These are phyloP conservation scores for Otis tarda DNA, from an alignment of 2,113 vertebrate genomes.

Conservation along the genomic window DNA sequence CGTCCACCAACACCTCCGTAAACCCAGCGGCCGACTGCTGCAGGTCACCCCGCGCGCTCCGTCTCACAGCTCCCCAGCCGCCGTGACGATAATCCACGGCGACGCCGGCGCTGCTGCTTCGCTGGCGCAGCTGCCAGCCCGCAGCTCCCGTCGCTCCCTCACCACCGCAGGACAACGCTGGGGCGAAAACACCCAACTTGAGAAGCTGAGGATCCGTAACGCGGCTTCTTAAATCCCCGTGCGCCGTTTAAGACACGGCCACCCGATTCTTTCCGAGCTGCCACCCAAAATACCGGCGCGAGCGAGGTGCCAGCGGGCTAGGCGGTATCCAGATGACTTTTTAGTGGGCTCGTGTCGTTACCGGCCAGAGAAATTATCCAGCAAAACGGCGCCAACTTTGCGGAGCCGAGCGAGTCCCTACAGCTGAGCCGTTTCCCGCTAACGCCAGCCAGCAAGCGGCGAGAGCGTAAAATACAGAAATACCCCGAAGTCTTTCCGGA, in stretches of 20 bases:
- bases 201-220: too few species aligned
- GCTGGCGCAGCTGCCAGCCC: not conserved
- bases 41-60: not conserved
- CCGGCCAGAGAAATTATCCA: not conserved
- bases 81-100: not conserved
- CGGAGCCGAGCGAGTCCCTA: not conserved
- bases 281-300: not conserved
- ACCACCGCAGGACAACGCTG: fast-evolving
- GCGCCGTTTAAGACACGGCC: not conserved
- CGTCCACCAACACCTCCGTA: fast-evolving
- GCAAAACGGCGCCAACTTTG: not conserved
- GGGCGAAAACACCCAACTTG: too few species aligned
- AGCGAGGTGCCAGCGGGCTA: not conserved
- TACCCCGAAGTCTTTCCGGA: not conserved
- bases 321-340: not conserved
- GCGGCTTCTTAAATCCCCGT: too few species aligned
- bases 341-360: not conserved
- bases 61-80: not conserved
- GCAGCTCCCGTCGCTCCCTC: not conserved
- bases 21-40: not conserved
- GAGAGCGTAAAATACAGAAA: not conserved
- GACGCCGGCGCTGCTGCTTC: not conserved
- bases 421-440: not conserved
- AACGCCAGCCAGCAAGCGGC: not conserved
- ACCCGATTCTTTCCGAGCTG: not conserved